phyloP scores from a whole-genome alignment of 1,140 invertebrate species.

The Zaprionus tsacasi region DNA sequence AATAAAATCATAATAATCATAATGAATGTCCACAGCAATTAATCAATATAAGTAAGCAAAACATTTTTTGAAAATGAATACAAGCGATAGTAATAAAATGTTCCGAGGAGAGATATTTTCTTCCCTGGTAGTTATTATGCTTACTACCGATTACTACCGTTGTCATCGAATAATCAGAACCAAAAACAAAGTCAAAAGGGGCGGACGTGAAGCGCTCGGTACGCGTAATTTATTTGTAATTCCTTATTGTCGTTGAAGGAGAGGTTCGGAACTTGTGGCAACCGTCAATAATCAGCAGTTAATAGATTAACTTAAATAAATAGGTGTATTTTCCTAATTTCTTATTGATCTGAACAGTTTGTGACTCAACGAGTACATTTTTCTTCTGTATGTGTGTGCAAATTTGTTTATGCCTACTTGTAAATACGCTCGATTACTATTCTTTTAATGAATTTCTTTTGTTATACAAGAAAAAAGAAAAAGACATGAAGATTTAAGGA shows the following conservation, averaged over 20 bases:
- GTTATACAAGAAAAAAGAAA: background rate
- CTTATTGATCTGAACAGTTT: constrained; percentile 3
- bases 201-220: constrained; percentile 50
- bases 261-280: constrained; percentile 20
- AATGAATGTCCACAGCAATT: background rate
- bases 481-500: background rate
- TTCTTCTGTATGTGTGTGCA: constrained; percentile 10
- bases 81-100: constrained; percentile 23
- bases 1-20: background rate
- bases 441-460: background rate
- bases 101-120: constrained; percentile 12
- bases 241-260: constrained; percentile 31
- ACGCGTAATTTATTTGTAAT: constrained; percentile 49
- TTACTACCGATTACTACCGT: constrained; percentile 27
- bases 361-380: constrained; percentile 11
- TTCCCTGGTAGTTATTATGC: constrained; percentile 17
- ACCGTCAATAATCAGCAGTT: constrained; percentile 16
- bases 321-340: background rate
- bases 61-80: constrained; percentile 1
- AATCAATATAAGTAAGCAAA: background rate
- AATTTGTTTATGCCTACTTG: constrained; percentile 12
- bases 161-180: constrained; percentile 47
- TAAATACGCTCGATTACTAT: constrained; percentile 11
- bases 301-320: background rate
- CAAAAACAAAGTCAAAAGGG: constrained; percentile 53